Evolutionary conservation across 2,888 invertebrate genomes (phyloP), one percentile per base, ranked within the genome.

Genomic region (Liposcelis brunnea): DNA sequence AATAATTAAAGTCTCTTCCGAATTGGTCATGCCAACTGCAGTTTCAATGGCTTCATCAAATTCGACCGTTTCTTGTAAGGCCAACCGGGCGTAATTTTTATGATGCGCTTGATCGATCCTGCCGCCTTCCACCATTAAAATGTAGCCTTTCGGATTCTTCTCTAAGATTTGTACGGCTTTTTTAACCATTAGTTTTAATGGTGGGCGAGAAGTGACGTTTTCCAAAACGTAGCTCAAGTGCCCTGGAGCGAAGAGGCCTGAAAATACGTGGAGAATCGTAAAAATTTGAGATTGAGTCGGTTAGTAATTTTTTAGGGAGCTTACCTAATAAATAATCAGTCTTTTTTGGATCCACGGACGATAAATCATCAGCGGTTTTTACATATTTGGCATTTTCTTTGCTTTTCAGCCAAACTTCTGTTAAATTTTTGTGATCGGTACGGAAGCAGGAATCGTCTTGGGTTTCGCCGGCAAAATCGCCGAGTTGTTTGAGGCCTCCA

Each of bases 31-130:
- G 11, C 66, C 58, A 21, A 70, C 38, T 0, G 77, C 77, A 2
- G 61, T 63, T 48, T 65, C 57, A 1, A 81, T 67, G 0, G 80
- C 78, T 12, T 68, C 65, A 45, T 77, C 76, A 44, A 81, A 63
- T 42, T 73, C 76, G 2, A 74, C 61, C 0, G 75, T 63, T 51
- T 81, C 81, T 26, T 69, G 65, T n/a, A 80, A 54, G 0, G 80
- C 75, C 1, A 66, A 63, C 43, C 64, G 64, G 1, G 72, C 73
- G 52, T 63, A 70, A 60, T 74, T 75, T 35, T 67, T 65, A 55
- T 80, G 80, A 57, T 77, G 75, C 0, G 70, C 76, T 49, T 71
- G 67, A 59, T 76, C 76, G 32, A 77, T 75, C 43, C 71, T 69
- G 0, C 75, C 75, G 2, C 72, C 72, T 53, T 74, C 74, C 1